Conservation (phyloP, 2,113 vertebrate species). For the Trichechus manatus region DNA sequence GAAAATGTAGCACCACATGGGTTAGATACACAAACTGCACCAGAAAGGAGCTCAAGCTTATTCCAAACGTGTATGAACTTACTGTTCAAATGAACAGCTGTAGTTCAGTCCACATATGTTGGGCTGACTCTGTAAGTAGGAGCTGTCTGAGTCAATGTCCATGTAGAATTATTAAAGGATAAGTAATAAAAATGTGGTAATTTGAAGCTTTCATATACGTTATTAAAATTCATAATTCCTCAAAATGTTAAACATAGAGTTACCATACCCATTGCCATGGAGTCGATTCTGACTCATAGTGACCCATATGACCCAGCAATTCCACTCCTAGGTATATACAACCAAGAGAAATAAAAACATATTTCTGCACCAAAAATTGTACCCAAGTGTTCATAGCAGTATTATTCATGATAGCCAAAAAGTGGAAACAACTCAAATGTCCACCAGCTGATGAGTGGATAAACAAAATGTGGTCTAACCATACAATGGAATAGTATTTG, state of each 20-base stretch:
- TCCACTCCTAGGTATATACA: background rate
- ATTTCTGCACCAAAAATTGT: background rate
- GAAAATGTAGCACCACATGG: background rate
- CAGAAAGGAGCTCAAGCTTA: background rate
- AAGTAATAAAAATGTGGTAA: background rate
- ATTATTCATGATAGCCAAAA: background rate
- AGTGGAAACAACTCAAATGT: background rate
- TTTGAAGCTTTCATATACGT: background rate
- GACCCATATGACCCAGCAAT: too few relatives aligned
- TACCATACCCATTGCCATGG: background rate
- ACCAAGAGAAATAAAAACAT: conserved; percentile 14
- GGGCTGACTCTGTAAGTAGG: background rate
- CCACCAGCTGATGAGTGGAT: background rate
- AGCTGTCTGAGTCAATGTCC: background rate
- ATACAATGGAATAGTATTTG: background rate
- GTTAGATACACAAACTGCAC: background rate
- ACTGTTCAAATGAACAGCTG: background rate
- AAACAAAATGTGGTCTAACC: background rate
- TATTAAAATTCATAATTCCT: background rate
- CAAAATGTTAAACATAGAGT: conserved; percentile 25
- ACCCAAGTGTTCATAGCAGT: background rate
- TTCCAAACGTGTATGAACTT: background rate
- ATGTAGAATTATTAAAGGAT: background rate
- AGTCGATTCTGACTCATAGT: too few relatives aligned
- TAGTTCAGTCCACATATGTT: background rate